Evolutionary conservation across 2,888 invertebrate genomes (phyloP).

Genomic region (Perizoma flavofasciatum): DNA sequence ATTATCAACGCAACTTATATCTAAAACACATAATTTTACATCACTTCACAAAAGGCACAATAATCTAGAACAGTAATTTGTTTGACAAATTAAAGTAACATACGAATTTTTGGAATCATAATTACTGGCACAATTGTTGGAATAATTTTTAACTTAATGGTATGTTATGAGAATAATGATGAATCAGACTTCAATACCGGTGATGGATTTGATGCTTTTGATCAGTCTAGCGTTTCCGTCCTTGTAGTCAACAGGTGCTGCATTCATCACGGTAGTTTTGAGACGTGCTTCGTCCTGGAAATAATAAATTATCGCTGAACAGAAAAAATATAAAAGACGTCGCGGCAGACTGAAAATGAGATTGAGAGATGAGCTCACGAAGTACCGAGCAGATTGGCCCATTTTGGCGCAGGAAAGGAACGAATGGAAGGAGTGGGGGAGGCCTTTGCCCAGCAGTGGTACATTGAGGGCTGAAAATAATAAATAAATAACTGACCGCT

Average conservation of each 20-base stretch:
- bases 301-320: background rate
- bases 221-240: conserved; percentile 89
- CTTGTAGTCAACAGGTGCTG: conserved; percentile 89
- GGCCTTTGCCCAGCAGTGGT: no score
- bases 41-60: background rate
- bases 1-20: background rate
- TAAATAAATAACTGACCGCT: no score
- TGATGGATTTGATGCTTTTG: conserved; percentile 86
- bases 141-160: background rate
- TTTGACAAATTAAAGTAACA: background rate
- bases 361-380: no score
- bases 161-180: background rate
- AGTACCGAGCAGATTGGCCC: no score
- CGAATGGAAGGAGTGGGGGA: no score
- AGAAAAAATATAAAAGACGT: no score
- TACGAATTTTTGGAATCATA: no score
- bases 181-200: conserved; percentile 77
- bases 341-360: no score
- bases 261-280: conserved; percentile 88
- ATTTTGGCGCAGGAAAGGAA: no score
- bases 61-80: conserved; percentile 1
- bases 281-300: conserved; percentile 91
- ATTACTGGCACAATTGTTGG: background rate
- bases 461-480: no score
- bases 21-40: conserved; percentile 15